Base-by-base conservation (phyloP, 2,113 vertebrate species). In the Thamnophis sirtalis region DNA sequence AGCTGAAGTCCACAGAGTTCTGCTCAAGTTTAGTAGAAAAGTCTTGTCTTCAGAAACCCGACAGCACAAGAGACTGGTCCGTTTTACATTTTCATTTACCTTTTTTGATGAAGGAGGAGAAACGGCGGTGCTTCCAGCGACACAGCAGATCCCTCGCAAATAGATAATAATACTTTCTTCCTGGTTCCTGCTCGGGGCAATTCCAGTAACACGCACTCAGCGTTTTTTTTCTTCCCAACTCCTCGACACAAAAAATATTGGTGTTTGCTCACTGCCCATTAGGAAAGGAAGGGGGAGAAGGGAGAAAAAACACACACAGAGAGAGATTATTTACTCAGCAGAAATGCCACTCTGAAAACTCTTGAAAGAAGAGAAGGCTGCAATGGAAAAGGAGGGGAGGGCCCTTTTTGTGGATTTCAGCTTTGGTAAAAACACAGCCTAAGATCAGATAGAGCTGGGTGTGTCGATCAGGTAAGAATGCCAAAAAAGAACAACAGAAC, bases 131-230 rank as follows among this genome's bases (percentile, higher is more conserved):
- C 3, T 90, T 48, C 0, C 50, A 24, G 53, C 85, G 28, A 9
- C 1, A 68, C 58, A 51, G 63, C 63, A 10, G 63, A 17, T 53
- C 0, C 0, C 3, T 10, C 0, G 0, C 86, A 90, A 94, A 53
- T 0, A 0, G 3, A 0, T 58, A 58, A 58, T 0, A 0, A 0
- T 21, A 19, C 49, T 54, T 48, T 9, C 50, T 84, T 0, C 0
- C 43, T 88, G 93, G 93, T 87, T 38, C 50, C 94, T 90, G 93
- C 0, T 0, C 89, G 22, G 7, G 8, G 0, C 88, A 2, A 87
- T 43, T 38, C 56, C 86, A 88, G 60, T 19, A 3, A 0, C 90
- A 0, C 49, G 9, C 55, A 53, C 92, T 86, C 89, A 91, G 95
- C 0, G 0, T 89, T 26, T 50, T 88, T 84, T 38, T 17, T 43